A percentile compares a stretch with the other conserved stretches of the same genome.
phyloP scores from a whole-genome alignment of 2,888 invertebrate genomes.

The Drosophila yooni region DNA sequence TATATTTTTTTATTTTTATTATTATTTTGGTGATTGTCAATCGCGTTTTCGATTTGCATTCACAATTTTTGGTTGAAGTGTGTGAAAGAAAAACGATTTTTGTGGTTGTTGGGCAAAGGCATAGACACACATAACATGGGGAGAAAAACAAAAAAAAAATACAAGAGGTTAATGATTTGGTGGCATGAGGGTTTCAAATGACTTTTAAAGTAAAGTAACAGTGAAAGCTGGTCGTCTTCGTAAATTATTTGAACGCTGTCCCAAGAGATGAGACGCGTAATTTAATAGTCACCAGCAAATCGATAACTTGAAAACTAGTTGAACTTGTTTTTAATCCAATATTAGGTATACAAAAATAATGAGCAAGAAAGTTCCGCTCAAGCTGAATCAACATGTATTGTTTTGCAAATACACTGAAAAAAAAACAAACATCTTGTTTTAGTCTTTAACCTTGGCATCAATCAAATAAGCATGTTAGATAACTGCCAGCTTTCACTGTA shows the following conservation, averaged over 20 bases:
- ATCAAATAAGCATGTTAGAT: constrained; percentile 27
- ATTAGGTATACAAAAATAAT: background rate
- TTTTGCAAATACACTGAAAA: background rate
- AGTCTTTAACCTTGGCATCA: constrained; percentile 14
- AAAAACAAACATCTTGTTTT: background rate
- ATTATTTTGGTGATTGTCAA: constrained; percentile 41
- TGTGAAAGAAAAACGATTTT: constrained; percentile 39
- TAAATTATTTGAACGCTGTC: constrained; percentile 18
- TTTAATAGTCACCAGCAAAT: background rate
- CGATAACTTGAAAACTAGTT: constrained; percentile 2
- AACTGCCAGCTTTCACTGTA: constrained; percentile 54
- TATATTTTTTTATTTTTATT: constrained; percentile 19
- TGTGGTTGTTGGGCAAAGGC: constrained; percentile 27
- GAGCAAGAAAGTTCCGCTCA: background rate
- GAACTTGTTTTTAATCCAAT: background rate
- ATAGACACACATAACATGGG: constrained; percentile 28
- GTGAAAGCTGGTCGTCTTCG: constrained; percentile 46
- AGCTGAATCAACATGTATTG: background rate
- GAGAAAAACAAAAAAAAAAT: constrained; percentile 20
- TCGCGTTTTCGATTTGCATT: constrained; percentile 34
- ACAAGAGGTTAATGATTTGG: constrained; percentile 57
- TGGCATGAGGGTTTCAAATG: constrained; percentile 26
- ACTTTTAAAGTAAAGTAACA: constrained; percentile 25
- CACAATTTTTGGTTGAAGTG: constrained; percentile 31
- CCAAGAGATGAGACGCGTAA: constrained; percentile 12